A percentile compares a stretch with the other conserved stretches of the same genome.
phyloP scores from a whole-genome alignment of 2,113 vertebrate genomes.

The Aix galericulata region DNA sequence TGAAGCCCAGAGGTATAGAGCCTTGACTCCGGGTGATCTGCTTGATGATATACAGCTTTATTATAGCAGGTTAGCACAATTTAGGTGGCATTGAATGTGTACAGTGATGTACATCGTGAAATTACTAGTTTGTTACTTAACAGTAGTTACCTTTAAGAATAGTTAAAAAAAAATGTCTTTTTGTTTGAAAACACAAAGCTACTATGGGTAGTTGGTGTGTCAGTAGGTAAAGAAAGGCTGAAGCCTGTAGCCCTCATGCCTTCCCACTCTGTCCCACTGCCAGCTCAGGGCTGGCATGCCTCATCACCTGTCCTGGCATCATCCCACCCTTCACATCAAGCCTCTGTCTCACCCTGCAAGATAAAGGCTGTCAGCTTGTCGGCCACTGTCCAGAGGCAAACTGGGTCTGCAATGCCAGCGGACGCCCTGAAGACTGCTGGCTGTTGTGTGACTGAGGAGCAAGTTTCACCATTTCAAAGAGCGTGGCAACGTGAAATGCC shows the following conservation, averaged over 20 bases:
- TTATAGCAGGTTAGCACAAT: background rate
- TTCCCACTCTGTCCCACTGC: background rate
- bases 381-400: background rate
- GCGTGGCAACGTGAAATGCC: background rate
- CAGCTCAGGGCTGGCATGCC: background rate
- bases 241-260: background rate
- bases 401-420: background rate
- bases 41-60: background rate
- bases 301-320: background rate
- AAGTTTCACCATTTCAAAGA: background rate
- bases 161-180: background rate
- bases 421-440: background rate
- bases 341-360: background rate
- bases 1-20: accelerated
- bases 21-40: background rate
- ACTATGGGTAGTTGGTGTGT: background rate
- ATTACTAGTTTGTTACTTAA: background rate
- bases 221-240: background rate
- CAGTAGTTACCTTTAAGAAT: background rate
- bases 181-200: background rate
- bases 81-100: background rate
- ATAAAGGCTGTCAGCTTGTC: accelerated
- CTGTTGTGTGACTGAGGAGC: background rate
- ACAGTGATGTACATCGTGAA: background rate
- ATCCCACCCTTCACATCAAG: background rate